Evolutionary conservation across 2,113 vertebrate species (phyloP), one percentile per base, ranked within the genome.

Genomic region (Oryzias curvinotus): DNA sequence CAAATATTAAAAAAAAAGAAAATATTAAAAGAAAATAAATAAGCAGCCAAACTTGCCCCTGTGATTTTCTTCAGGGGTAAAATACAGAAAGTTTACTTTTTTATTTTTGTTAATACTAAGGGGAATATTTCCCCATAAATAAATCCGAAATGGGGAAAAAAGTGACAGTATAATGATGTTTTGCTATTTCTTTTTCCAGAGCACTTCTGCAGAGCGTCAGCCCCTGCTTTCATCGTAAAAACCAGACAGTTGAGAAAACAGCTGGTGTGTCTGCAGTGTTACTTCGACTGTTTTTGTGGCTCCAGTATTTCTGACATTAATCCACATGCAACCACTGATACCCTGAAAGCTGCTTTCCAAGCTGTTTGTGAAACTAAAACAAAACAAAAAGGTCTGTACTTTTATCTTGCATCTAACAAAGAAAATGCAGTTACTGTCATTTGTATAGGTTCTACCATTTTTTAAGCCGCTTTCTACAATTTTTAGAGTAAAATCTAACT

Each of bases 131-230:
- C 10, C 36, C 36, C 36, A 12, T 36, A 36, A 36, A 36, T 36
- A 36, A 8, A 36, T 36, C 2, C 12, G 10, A 36, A 36, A 36
- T 36, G 36, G 3, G 21, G 8, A 36, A 36, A 36, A 36, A 13
- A 36, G 36, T 36, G 36, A 36, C 36, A 36, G 8, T 13, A 36
- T 12, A 36, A 12, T 2, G 3, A 36, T 13, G 10, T 36, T 36
- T 36, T 1, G 1, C n/a, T 6, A 18, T 2, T 19, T 10, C 1
- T 19, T 16, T 12, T 10, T 53, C 49, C 82, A 90, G 90, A 82
- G 87, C 68, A 68, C 89, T n/a, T 6, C 63, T 59, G 86, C 77
- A 10, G 91, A 92, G 23, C 87, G 81, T 10, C 69, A 91, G 65
- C 90, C 91, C 1, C 83, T 92, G 25, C 83, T 92, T 10, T 55